A percentile compares a stretch with the other conserved stretches of the same genome.
phyloP scores from a whole-genome alignment of 2,888 invertebrate genomes.

The Octonoba sinensis region DNA sequence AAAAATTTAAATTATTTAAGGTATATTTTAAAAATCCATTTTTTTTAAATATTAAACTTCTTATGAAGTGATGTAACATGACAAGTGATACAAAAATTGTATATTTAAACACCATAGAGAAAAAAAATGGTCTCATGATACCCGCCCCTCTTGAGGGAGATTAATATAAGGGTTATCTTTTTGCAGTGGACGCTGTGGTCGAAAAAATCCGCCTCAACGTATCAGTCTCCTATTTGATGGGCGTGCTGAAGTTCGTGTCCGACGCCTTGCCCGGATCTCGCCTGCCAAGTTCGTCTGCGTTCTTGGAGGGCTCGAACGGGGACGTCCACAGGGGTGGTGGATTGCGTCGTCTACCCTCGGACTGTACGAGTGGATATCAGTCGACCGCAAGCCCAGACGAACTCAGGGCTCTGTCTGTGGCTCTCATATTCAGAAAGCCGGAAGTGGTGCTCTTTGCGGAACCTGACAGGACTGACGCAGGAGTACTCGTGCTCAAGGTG shows the following conservation, averaged over 20 bases:
- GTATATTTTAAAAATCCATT: too few relatives aligned
- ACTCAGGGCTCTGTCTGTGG: conserved; percentile 77
- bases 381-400: conserved; percentile 74
- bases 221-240: conserved; percentile 79
- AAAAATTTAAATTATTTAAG: too few relatives aligned
- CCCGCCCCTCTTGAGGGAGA: too few relatives aligned
- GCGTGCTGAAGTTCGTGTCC: conserved; percentile 76
- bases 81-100: too few relatives aligned
- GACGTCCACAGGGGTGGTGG: not conserved
- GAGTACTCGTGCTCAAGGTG: conserved; percentile 78
- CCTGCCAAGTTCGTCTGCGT: conserved; percentile 38
- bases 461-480: conserved; percentile 72
- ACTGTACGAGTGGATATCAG: conserved; percentile 77
- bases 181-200: conserved; percentile 78
- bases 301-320: conserved; percentile 21
- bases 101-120: too few relatives aligned
- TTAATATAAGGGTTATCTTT: too few relatives aligned
- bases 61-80: too few relatives aligned
- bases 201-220: conserved; percentile 82
- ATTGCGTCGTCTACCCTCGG: conserved; percentile 74
- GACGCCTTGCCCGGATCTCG: conserved; percentile 76
- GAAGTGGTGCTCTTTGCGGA: conserved; percentile 82
- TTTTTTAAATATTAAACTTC: too few relatives aligned
- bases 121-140: too few relatives aligned
- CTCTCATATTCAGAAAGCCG: conserved; percentile 81